Evolutionary conservation across 2,888 invertebrate genomes (phyloP), one percentile per base, ranked within the genome.

Genomic region (Nineta flava): DNA sequence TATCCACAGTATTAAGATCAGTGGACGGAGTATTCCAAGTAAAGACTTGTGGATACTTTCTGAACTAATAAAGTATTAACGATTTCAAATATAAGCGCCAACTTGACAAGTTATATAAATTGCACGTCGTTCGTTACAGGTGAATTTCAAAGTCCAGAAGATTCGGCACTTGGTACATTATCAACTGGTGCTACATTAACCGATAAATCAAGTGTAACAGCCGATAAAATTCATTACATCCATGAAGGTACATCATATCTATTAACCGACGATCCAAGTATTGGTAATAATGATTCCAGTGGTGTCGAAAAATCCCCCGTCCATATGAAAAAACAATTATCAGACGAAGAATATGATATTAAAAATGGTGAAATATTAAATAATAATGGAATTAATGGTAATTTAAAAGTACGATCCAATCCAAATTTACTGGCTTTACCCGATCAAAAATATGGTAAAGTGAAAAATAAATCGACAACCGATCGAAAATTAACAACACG

Each of bases 111-210:
- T 35, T 61, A 65, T 49, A 61, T 21, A 40, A 41, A 38, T 13
- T 15, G 19, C 16, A 42, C 38, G 21, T 58, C 63, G n/a, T n/a
- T n/a, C n/a, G n/a, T n/a, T n/a, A n/a, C n/a, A n/a, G n/a, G 9
- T 66, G 16, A 35, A 12, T 21, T 32, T 19, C 35, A 13, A 13
- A 35, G 44, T 1, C 57, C 71, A 35, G 76, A 75, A 58, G 76
- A 76, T 54, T 76, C 75, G 0, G 75, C 74, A 0, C 66, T 73
- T 13, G 74, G 73, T 1, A 73, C 74, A 5, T 71, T 73, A 2
- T 73, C 73, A 0, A 73, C 72, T 2, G 49, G 40, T 17, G 49
- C 45, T 9, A 49, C 49, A n/a, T n/a, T 49, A n/a, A 48, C 48
- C 9, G 48, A 48, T 12, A 48, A 48, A 41, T 26, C 40, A 12